These are phyloP conservation scores for Macropis europaea DNA, from an alignment of 2,888 invertebrate species.

Conservation along the genomic window DNA sequence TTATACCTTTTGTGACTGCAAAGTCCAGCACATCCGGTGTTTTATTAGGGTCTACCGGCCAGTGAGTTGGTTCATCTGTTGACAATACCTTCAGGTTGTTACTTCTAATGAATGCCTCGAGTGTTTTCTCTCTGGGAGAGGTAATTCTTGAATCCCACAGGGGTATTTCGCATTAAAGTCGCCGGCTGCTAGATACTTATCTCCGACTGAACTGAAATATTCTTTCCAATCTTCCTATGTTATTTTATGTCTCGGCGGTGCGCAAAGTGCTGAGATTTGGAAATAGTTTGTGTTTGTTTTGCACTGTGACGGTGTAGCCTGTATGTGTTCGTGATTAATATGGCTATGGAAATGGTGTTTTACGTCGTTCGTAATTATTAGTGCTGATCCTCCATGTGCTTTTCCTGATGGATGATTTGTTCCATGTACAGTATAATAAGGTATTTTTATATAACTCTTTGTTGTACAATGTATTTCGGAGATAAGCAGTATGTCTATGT, in stretches of 20 bases:
- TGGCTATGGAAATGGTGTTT: neutral
- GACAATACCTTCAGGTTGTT: too few species aligned
- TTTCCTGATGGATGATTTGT: neutral
- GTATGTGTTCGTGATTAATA: neutral
- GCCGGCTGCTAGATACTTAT: too few species aligned
- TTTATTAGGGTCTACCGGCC: too few species aligned
- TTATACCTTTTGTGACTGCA: too few species aligned
- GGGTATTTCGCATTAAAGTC: too few species aligned
- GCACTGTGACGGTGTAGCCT: neutral
- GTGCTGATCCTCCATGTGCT: neutral
- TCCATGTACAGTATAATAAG: neutral
- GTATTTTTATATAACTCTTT: neutral
- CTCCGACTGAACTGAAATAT: neutral
- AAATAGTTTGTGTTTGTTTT: neutral
- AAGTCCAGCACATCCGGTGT: too few species aligned
- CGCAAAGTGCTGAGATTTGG: neutral
- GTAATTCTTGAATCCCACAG: too few species aligned
- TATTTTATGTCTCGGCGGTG: neutral
- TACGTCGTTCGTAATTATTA: neutral
- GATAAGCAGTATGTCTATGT: neutral
- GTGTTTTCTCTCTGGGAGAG: too few species aligned
- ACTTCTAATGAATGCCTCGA: too few species aligned
- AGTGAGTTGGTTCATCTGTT: too few species aligned
- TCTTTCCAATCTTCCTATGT: neutral
- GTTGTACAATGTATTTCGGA: neutral